Percentiles rank a stretch among this genome's conserved stretches.
Evolutionary conservation across 2,888 invertebrate species (phyloP).

Genomic region (Drosophila lacicola): DNA sequence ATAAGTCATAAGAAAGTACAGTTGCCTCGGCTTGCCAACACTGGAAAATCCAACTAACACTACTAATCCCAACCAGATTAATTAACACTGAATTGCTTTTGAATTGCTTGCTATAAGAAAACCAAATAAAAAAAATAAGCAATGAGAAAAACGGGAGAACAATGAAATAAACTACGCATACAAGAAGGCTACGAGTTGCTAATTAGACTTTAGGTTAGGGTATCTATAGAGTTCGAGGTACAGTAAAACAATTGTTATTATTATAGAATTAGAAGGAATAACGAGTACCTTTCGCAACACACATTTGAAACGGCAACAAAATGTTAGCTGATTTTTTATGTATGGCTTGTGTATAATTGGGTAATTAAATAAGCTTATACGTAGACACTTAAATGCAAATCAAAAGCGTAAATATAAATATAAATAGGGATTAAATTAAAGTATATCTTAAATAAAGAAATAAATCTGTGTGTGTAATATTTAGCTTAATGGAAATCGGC

Average conservation of each 20-base stretch:
- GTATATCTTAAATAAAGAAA: conserved; percentile 5
- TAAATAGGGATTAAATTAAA: not conserved
- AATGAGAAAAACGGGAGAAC: not conserved
- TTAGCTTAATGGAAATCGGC: conserved; percentile 79
- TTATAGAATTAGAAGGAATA: conserved; percentile 31
- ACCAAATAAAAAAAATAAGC: not conserved
- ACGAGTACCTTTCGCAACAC: conserved; percentile 54
- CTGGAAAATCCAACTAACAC: not conserved
- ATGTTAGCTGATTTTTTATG: conserved; percentile 43
- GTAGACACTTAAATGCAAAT: conserved; percentile 63
- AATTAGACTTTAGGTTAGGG: not conserved
- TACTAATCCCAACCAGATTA: not conserved
- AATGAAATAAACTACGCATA: conserved; percentile 17
- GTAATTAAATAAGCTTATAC: conserved; percentile 35
- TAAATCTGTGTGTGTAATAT: conserved; percentile 13
- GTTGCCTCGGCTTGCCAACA: not conserved
- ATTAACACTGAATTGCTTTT: conserved; percentile 1
- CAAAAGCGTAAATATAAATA: conserved; percentile 28
- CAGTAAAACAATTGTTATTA: conserved; percentile 5
- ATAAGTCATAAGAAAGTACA: not conserved
- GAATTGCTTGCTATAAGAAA: not conserved
- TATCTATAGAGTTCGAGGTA: not conserved
- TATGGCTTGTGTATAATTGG: conserved; percentile 39
- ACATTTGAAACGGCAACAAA: conserved; percentile 47
- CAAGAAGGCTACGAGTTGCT: conserved; percentile 11